Conservation (phyloP, 2,113 vertebrate genomes). For the Bubalus kerabau region DNA sequence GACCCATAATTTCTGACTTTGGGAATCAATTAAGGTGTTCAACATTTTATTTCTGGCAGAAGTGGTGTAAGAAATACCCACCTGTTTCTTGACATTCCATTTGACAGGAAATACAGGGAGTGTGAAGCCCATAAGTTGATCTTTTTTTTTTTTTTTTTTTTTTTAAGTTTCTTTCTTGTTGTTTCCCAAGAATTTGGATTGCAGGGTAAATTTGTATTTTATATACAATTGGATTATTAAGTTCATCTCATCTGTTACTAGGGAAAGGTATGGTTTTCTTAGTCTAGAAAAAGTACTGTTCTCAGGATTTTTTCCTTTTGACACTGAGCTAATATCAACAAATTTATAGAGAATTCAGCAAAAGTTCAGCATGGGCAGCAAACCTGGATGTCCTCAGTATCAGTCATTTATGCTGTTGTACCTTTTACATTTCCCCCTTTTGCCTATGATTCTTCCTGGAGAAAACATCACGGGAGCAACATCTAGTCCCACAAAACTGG, state of each 20-base stretch:
- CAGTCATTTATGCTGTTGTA: background rate
- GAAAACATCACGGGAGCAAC: background rate
- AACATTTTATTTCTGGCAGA: constrained; percentile 7
- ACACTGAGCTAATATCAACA: background rate
- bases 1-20: background rate
- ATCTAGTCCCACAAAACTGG: background rate
- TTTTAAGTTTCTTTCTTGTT: background rate
- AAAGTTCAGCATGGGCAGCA: background rate
- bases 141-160: background rate
- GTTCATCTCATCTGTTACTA: background rate
- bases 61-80: background rate
- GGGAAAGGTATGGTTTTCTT: background rate
- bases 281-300: background rate
- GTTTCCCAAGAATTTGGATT: background rate
- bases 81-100: background rate
- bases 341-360: background rate
- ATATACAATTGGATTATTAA: background rate
- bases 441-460: background rate
- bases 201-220: background rate
- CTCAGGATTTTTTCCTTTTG: background rate
- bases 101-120: background rate
- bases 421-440: background rate
- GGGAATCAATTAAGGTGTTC: background rate
- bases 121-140: background rate
- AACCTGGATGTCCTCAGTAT: background rate